These are phyloP conservation scores for Zootoca vivipara DNA, from an alignment of 2,113 vertebrate genomes.

Conservation along the genomic window DNA sequence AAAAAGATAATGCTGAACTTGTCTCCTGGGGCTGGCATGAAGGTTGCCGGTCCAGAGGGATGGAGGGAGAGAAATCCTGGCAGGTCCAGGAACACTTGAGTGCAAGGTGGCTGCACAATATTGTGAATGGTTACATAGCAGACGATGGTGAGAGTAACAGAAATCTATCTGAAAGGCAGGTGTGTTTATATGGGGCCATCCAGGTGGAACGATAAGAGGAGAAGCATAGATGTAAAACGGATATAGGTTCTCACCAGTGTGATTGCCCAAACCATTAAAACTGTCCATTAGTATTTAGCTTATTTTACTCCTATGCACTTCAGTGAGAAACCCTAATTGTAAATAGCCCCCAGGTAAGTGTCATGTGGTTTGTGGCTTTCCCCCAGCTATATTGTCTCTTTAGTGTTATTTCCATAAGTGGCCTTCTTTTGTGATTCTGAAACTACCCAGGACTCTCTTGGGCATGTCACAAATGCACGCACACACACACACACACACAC, in stretches of 20 bases:
- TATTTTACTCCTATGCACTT: background rate
- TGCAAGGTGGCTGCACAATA: background rate
- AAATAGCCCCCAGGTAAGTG: background rate
- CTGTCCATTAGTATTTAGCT: background rate
- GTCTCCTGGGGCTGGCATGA: constrained; percentile 15
- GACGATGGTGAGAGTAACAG: background rate
- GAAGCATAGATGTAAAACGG: background rate
- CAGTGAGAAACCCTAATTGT: background rate
- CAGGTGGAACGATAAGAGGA: background rate
- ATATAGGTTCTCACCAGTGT: background rate
- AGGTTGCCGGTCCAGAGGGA: constrained; percentile 1
- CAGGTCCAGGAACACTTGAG: background rate
- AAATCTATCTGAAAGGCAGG: background rate
- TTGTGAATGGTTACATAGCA: rapidly evolving
- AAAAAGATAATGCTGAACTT: constrained; percentile 54
- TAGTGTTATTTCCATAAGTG: background rate
- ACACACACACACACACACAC: too few relatives aligned
- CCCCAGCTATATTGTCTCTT: background rate
- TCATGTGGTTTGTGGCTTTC: background rate
- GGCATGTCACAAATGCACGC: background rate
- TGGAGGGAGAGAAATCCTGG: background rate
- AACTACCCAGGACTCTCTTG: background rate
- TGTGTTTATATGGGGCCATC: background rate
- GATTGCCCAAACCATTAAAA: background rate
- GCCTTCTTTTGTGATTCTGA: constrained; percentile 1